Evolutionary conservation across 2,113 vertebrate species (phyloP).

Genomic region (Recurvirostra avosetta): DNA sequence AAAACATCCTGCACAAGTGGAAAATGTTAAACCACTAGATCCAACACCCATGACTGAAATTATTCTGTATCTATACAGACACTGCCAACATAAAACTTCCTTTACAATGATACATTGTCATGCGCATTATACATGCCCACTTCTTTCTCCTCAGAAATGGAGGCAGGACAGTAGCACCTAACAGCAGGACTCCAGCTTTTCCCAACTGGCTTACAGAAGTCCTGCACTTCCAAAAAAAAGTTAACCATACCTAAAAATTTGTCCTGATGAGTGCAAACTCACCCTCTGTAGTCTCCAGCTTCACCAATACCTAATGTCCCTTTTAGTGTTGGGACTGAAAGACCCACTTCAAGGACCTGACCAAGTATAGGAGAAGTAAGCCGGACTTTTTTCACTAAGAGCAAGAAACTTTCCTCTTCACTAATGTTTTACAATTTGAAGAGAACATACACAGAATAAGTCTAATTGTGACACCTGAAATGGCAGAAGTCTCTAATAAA

Average conservation of each 20-base stretch:
- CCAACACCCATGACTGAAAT: neutral
- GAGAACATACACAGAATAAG: neutral
- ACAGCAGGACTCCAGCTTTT: neutral
- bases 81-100: neutral
- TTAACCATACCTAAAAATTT: neutral
- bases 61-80: neutral
- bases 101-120: neutral
- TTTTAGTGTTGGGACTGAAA: neutral
- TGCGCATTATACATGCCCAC: neutral
- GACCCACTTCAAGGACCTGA: neutral
- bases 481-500: neutral
- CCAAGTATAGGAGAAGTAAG: accelerated
- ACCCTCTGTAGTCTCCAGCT: neutral
- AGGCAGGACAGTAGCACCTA: neutral
- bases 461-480: neutral
- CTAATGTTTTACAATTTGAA: neutral
- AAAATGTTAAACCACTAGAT: neutral
- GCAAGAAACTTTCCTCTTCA: neutral
- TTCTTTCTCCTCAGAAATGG: neutral
- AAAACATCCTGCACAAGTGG: neutral
- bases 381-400: neutral
- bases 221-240: neutral
- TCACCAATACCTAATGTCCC: neutral
- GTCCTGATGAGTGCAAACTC: neutral
- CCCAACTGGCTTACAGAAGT: neutral